Evolutionary conservation across 2,888 invertebrate species (phyloP).

Genomic region (Aleiodes alternator): DNA sequence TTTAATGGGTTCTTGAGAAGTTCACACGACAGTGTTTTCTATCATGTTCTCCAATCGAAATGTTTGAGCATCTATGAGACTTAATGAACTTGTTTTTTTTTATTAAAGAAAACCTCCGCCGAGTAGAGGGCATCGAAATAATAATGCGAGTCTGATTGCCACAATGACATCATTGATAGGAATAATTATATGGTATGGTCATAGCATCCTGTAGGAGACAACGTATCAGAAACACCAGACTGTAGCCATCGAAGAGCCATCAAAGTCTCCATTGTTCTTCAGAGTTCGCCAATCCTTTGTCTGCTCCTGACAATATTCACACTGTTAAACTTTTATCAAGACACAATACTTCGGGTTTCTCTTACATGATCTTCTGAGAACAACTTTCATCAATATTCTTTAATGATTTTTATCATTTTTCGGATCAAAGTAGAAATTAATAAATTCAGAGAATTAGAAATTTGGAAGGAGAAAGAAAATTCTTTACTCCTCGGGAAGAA

Average conservation of each 20-base stretch:
- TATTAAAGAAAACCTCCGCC: slow-evolving; percentile 23
- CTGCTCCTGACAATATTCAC: slow-evolving; percentile 53
- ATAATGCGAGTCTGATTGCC: slow-evolving; percentile 49
- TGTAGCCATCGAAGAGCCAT: slow-evolving; percentile 23
- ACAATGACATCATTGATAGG: slow-evolving; percentile 56
- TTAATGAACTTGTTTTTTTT: slow-evolving; percentile 17
- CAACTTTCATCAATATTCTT: too few species aligned
- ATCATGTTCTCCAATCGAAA: slow-evolving; percentile 31
- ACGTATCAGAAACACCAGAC: slow-evolving; percentile 34
- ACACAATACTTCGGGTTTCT: too few species aligned
- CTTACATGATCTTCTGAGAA: too few species aligned
- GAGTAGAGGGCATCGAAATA: background rate
- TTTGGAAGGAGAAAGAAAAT: too few species aligned
- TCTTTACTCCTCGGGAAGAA: too few species aligned
- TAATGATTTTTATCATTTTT: too few species aligned
- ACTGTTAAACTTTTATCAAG: slow-evolving; percentile 51
- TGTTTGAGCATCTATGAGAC: slow-evolving; percentile 10
- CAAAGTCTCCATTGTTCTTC: slow-evolving; percentile 56
- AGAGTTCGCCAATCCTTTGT: slow-evolving; percentile 22
- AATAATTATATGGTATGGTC: slow-evolving; percentile 51
- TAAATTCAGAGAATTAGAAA: too few species aligned
- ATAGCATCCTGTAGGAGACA: slow-evolving; percentile 39
- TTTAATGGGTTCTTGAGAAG: background rate
- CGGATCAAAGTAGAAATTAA: too few species aligned
- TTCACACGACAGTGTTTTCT: background rate